phyloP scores from a whole-genome alignment of 2,113 vertebrate species.

The Mastomys coucha region DNA sequence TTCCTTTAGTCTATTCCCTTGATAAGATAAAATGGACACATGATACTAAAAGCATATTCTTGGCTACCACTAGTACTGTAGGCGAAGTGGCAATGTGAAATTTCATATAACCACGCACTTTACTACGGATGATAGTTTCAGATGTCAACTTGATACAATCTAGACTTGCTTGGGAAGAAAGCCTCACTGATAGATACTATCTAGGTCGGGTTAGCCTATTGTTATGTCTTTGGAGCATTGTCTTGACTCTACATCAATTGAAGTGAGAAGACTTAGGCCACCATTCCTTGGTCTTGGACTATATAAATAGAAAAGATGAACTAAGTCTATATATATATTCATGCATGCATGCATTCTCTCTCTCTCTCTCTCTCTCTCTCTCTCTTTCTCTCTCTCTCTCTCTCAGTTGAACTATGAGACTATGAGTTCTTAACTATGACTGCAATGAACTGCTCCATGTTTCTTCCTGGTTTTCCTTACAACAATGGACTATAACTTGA shows the following conservation, averaged over 20 bases:
- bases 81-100: not conserved
- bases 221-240: not conserved
- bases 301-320: not conserved
- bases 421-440: not conserved
- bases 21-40: not conserved
- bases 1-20: not conserved
- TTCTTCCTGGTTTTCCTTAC: not conserved
- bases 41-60: not conserved
- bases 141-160: not conserved
- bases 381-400: no score
- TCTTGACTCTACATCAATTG: not conserved
- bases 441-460: not conserved
- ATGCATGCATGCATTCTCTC: not conserved
- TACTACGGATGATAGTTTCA: not conserved
- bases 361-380: no score
- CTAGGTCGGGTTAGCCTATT: not conserved
- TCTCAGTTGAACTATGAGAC: not conserved
- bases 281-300: not conserved
- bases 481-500: not conserved
- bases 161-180: not conserved
- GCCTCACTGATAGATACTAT: not conserved
- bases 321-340: not conserved
- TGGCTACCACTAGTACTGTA: not conserved
- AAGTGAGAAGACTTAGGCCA: not conserved
- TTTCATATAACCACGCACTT: not conserved